Conservation (phyloP, 2,113 vertebrate genomes). For the Platichthys stellatus region DNA sequence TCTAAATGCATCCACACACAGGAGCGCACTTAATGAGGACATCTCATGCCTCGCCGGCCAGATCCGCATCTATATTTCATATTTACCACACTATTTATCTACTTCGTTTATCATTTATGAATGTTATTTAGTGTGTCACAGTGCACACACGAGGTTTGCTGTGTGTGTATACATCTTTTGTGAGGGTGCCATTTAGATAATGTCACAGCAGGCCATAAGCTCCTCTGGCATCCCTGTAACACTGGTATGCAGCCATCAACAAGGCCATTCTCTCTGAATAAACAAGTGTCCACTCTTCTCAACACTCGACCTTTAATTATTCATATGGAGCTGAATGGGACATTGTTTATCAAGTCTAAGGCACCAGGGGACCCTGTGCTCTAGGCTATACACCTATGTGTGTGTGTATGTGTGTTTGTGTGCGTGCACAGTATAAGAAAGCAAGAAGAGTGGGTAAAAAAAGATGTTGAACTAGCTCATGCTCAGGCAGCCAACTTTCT, state of each 20-base stretch:
- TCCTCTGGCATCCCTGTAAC: slow-evolving; percentile 60
- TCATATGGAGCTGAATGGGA: slow-evolving; percentile 78
- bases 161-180: slow-evolving; percentile 57
- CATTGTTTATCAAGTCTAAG: slow-evolving; percentile 76
- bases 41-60: slow-evolving; percentile 49
- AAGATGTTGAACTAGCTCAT: slow-evolving; percentile 48
- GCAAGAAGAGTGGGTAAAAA: slow-evolving; percentile 8
- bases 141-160: slow-evolving; percentile 26
- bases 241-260: slow-evolving; percentile 52
- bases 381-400: slow-evolving; percentile 44
- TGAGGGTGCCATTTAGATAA: slow-evolving; percentile 78
- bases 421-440: slow-evolving; percentile 14
- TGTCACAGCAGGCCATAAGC: slow-evolving; percentile 68
- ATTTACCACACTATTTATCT: slow-evolving; percentile 74
- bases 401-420: slow-evolving; percentile 35
- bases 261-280: slow-evolving; percentile 68
- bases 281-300: slow-evolving; percentile 69
- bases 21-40: slow-evolving; percentile 46
- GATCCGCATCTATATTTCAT: slow-evolving; percentile 76
- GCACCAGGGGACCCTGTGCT: slow-evolving; percentile 59
- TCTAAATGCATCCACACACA: not conserved
- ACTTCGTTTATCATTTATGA: slow-evolving; percentile 73
- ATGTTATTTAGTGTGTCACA: slow-evolving; percentile 58
- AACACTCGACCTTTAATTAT: slow-evolving; percentile 74
- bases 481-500: slow-evolving; percentile 69